Evolutionary conservation across 2,797 vertebrate species (phyloP).

Genomic region (Simalia tracyae): DNA sequence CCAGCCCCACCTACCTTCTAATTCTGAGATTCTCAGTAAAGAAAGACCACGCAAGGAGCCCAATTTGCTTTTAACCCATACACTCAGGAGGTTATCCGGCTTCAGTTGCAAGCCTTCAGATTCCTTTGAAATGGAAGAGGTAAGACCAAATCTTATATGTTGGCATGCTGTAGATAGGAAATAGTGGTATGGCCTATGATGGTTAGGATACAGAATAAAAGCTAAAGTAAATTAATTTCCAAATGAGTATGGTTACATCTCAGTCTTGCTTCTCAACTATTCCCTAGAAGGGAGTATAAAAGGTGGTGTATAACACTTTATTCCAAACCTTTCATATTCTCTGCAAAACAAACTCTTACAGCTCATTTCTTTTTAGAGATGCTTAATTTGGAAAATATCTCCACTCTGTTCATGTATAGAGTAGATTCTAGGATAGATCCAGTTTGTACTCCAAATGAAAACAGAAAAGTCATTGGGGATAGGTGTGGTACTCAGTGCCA

Average conservation of each 20-base stretch:
- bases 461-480: neutral
- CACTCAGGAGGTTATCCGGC: slow-evolving; percentile 50
- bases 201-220: neutral
- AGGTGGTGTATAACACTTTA: neutral
- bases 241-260: neutral
- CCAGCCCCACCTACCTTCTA: slow-evolving; percentile 7
- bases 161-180: neutral
- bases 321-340: neutral
- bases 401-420: neutral
- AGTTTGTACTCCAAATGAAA: neutral
- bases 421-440: neutral
- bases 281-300: neutral
- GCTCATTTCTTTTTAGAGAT: neutral
- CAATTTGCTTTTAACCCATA: slow-evolving; percentile 24
- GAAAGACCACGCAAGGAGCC: slow-evolving; percentile 19
- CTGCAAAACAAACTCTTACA: neutral
- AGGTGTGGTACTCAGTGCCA: neutral
- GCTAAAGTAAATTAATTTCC: slow-evolving; percentile 5
- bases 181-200: too few species aligned
- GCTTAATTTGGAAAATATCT: neutral
- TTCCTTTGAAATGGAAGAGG: slow-evolving; percentile 86
- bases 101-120: slow-evolving; percentile 59
- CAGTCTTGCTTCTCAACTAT: neutral
- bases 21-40: slow-evolving; percentile 27
- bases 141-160: slow-evolving; percentile 42